phyloP scores from a whole-genome alignment of 1,140 invertebrate species.

The Drosophila quadrilineata region DNA sequence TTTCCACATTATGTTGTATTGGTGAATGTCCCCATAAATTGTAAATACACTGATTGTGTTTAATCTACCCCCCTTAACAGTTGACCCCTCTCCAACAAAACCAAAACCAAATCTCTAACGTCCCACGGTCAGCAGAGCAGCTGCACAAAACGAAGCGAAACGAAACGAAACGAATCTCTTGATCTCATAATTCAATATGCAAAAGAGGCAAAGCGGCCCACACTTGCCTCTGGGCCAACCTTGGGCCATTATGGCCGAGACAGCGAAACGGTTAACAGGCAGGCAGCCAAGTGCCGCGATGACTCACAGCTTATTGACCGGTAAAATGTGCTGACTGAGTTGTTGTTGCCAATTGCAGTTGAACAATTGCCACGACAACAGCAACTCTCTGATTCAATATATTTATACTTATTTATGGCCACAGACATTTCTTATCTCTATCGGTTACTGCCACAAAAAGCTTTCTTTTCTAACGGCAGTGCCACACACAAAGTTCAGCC shows the following conservation, averaged over 20 bases:
- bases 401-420: not conserved
- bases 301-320: slow-evolving; percentile 12
- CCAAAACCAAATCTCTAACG: slow-evolving; percentile 6
- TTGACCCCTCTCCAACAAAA: not conserved
- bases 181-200: slow-evolving; percentile 52
- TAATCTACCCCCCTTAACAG: too few species aligned
- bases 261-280: not conserved
- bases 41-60: too few species aligned
- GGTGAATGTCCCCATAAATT: slow-evolving; percentile 44
- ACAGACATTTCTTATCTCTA: not conserved
- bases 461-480: slow-evolving; percentile 60
- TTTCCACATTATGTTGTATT: slow-evolving; percentile 29
- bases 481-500: slow-evolving; percentile 38
- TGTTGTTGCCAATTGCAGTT: slow-evolving; percentile 6
- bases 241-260: too few species aligned
- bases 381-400: not conserved
- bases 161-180: too few species aligned
- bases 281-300: slow-evolving; percentile 16
- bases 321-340: slow-evolving; percentile 25
- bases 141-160: slow-evolving; percentile 33
- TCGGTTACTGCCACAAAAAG: slow-evolving; percentile 20
- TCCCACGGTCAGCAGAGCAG: slow-evolving; percentile 21
- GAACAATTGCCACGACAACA: not conserved
- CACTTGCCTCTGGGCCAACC: slow-evolving; percentile 25
- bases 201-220: slow-evolving; percentile 31